phyloP scores from a whole-genome alignment of 2,113 vertebrate genomes.

The Myotis lucifugus region DNA sequence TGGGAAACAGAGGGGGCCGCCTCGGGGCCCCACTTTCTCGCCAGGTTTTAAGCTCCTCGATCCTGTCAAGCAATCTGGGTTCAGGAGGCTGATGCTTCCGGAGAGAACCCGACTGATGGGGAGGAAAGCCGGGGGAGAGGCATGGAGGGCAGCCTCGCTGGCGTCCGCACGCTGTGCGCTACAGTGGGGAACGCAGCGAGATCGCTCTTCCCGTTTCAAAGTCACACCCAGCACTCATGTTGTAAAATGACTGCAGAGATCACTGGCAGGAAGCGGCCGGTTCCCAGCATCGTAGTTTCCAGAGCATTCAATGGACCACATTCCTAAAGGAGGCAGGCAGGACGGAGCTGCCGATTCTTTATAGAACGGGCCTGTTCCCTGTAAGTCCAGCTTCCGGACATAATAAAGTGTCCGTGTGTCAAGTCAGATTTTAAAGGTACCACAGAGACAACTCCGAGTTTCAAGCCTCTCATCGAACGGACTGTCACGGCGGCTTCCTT shows the following conservation, averaged over 20 bases:
- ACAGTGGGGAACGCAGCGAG: background rate
- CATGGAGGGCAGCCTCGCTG: background rate
- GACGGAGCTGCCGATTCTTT: background rate
- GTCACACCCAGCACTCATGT: background rate
- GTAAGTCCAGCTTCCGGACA: background rate
- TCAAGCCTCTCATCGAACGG: background rate
- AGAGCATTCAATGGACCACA: background rate
- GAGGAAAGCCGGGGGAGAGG: background rate
- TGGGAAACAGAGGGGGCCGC: background rate
- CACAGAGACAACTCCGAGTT: slow-evolving; percentile 29
- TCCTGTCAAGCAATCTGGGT: background rate
- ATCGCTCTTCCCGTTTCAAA: background rate
- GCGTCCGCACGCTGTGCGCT: background rate
- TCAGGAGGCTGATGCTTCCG: background rate
- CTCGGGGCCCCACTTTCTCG: background rate
- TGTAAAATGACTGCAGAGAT: background rate
- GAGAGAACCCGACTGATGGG: background rate
- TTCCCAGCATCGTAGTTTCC: background rate
- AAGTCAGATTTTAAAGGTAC: background rate
- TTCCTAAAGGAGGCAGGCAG: background rate
- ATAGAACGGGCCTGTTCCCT: background rate
- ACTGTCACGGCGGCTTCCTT: background rate
- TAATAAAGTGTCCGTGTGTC: background rate
- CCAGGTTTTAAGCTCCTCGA: background rate
- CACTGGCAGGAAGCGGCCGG: background rate